Evolutionary conservation across 2,888 invertebrate genomes (phyloP).

Genomic region (Palloptera scutellata): DNA sequence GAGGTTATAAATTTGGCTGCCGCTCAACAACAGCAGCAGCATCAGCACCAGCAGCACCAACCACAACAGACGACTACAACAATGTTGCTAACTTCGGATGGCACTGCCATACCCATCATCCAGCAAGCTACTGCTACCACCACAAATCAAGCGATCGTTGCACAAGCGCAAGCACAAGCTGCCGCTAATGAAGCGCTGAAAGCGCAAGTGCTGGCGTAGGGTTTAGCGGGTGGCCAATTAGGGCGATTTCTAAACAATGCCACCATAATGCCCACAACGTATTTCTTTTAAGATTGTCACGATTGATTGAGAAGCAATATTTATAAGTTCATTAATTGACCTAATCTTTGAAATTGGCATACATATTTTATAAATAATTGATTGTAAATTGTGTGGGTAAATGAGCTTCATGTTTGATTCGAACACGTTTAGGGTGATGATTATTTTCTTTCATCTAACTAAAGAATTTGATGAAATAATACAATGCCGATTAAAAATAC

Average conservation of each 20-base stretch:
- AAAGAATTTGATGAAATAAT: too few species aligned
- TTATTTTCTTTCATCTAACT: too few species aligned
- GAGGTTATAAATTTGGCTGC: constrained; percentile 36
- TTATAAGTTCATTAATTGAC: not conserved
- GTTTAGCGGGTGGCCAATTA: constrained; percentile 60
- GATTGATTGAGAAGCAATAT: not conserved
- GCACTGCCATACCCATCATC: constrained; percentile 52
- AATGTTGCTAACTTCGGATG: constrained; percentile 50
- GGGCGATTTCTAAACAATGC: constrained; percentile 61
- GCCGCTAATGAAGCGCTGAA: constrained; percentile 46
- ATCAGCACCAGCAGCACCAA: constrained; percentile 39
- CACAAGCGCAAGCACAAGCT: constrained; percentile 47
- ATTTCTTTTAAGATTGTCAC: constrained; percentile 57
- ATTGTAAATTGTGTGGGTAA: too few species aligned
- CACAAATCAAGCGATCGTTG: constrained; percentile 26
- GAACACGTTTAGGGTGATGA: too few species aligned
- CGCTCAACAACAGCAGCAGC: constrained; percentile 26
- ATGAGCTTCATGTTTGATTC: too few species aligned
- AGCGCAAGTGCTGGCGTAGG: constrained; percentile 57
- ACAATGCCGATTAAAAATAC: too few species aligned
- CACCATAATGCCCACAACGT: constrained; percentile 58
- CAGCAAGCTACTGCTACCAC: constrained; percentile 28
- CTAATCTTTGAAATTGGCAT: not conserved
- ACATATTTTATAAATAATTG: too few species aligned
- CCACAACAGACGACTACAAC: constrained; percentile 40